Evolutionary conservation across 2,113 vertebrate genomes (phyloP), one percentile per base, ranked within the genome.

Genomic region (Engraulis encrasicolus): DNA sequence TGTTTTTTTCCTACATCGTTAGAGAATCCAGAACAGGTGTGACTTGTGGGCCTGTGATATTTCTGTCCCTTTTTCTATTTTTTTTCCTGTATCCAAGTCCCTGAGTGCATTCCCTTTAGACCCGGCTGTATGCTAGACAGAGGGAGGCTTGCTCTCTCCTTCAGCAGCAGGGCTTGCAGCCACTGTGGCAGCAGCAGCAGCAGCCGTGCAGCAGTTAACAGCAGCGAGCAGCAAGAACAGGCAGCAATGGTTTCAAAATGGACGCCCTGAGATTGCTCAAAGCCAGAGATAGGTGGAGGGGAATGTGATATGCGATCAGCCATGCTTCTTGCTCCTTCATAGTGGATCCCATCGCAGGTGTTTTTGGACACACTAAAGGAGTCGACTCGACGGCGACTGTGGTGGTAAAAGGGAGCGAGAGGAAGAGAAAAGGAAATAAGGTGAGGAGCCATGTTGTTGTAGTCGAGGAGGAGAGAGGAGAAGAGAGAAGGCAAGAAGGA

Each of bases 221-320:
- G 86, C 83, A 66, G 82, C 88, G 84, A 88, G 83, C 83, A 90
- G 85, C 74, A 85, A 66, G 82, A 38, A 11, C 58, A 66, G n/a
- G n/a, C 58, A 66, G n/a, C 71, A 86, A 89, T 78, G 84, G 85
- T 86, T 93, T 91, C 91, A 93, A 95, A 95, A 94, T 92, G 93
- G 93, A 93, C 78, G 91, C 90, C 91, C 61, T 71, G 40, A 79
- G 79, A 84, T 77, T 85, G 86, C 88, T 90, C 84, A 89, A 85
- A 91, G 86, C 85, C 27, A 78, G 54, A 77, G 58, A 36, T 23
- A 61, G 66, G 87, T 87, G 71, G 80, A 58, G 20, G 50, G 85
- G 84, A 88, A 91, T 87, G 82, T 85, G 90, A 92, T 92, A 87
- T 78, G 82, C 84, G 89, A 84, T n/a, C 34, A 50, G 83, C 81